Percentiles rank a stretch among this genome's conserved stretches.
phyloP scores from a whole-genome alignment of 2,888 invertebrate genomes.

The Drosophila mulleri region DNA sequence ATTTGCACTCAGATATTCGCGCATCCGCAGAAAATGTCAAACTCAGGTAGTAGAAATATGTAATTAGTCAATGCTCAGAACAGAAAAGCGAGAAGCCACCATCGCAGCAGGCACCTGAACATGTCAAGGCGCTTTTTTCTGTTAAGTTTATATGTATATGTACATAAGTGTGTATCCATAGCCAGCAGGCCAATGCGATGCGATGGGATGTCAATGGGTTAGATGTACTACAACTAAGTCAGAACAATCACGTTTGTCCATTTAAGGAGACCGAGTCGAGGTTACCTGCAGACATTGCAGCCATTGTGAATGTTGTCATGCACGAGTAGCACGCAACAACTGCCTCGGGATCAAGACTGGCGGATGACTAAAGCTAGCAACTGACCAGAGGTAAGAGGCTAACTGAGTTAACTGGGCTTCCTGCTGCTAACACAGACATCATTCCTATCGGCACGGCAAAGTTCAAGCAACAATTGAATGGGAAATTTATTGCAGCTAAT shows the following conservation, averaged over 20 bases:
- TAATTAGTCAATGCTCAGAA: constrained; percentile 66
- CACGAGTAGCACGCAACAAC: constrained; percentile 32
- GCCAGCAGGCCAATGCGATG: constrained; percentile 19
- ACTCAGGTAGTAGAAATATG: constrained; percentile 51
- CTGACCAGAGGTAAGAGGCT: constrained; percentile 39
- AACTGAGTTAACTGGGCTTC: constrained; percentile 55
- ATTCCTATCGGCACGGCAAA: constrained; percentile 53
- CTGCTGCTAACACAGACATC: constrained; percentile 78
- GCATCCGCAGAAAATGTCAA: constrained; percentile 63
- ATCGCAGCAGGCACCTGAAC: constrained; percentile 68
- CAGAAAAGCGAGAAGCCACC: constrained; percentile 15
- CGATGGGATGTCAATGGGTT: constrained; percentile 32
- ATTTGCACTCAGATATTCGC: constrained; percentile 2
- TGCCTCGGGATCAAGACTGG: constrained; percentile 11
- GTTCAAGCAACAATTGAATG: constrained; percentile 74
- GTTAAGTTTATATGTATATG: background rate
- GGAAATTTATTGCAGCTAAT: constrained; percentile 70
- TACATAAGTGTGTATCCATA: constrained; percentile 1
- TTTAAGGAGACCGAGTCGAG: constrained; percentile 74
- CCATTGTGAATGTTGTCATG: constrained; percentile 44
- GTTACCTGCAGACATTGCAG: constrained; percentile 48
- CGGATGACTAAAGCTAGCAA: constrained; percentile 44
- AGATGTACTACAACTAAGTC: constrained; percentile 59
- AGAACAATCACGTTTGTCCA: constrained; percentile 60
- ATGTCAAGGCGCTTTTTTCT: constrained; percentile 69